These are phyloP conservation scores for Diarsia mendica DNA, from an alignment of 2,888 invertebrate genomes.

Conservation along the genomic window DNA sequence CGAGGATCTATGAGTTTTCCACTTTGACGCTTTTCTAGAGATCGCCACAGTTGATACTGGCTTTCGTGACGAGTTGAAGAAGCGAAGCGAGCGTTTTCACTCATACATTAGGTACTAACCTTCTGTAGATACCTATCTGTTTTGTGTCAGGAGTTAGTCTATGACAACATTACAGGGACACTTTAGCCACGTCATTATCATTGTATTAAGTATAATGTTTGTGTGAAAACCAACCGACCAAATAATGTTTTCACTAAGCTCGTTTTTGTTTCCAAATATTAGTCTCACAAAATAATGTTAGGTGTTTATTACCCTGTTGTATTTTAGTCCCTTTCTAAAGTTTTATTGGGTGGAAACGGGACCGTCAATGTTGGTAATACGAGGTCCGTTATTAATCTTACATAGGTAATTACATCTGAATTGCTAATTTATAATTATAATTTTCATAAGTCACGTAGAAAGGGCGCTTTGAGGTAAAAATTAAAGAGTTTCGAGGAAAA, in stretches of 20 bases:
- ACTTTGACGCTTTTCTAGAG: not conserved
- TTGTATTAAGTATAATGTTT: constrained; percentile 65
- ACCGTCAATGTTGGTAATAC: constrained; percentile 28
- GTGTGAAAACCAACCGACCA: constrained; percentile 42
- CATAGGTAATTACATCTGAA: constrained; percentile 24
- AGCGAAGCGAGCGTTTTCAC: not conserved
- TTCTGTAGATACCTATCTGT: not conserved
- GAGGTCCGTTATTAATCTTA: constrained; percentile 22
- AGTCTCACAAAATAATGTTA: constrained; percentile 29
- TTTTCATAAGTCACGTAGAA: not conserved
- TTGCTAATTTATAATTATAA: not conserved
- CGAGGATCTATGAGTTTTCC: not conserved
- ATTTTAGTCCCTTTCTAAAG: constrained; percentile 28
- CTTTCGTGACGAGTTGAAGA: not conserved
- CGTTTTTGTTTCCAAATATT: constrained; percentile 54
- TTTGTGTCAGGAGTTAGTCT: constrained; percentile 57
- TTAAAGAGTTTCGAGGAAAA: too few species aligned
- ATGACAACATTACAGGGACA: constrained; percentile 64
- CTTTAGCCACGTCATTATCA: constrained; percentile 69
- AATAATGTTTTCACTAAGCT: constrained; percentile 44
- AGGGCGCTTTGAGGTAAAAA: too few species aligned
- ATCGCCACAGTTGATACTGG: not conserved
- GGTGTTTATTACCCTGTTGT: constrained; percentile 36
- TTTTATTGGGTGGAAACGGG: constrained; percentile 39
- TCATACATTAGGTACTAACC: not conserved